Evolutionary conservation across 2,888 invertebrate species (phyloP).

Genomic region (Embidobia sp.): DNA sequence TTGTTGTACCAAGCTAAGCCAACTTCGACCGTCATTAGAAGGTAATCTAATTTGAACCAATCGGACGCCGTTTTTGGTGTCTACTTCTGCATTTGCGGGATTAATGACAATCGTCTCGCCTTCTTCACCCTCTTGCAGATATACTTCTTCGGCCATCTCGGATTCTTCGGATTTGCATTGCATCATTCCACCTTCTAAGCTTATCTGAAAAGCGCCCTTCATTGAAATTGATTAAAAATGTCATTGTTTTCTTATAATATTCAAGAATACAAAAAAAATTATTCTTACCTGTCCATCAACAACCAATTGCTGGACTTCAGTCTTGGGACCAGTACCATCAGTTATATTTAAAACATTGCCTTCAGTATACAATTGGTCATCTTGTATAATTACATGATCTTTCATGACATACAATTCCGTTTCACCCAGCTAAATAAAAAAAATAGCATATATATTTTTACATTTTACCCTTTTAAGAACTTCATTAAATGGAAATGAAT

Average conservation of each 20-base stretch:
- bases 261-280: too few relatives aligned
- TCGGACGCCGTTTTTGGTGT: slow-evolving; percentile 74
- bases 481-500: too few relatives aligned
- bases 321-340: slow-evolving; percentile 68
- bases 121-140: slow-evolving; percentile 74
- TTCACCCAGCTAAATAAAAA: slow-evolving; percentile 40
- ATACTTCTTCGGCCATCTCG: slow-evolving; percentile 75
- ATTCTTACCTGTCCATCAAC: slow-evolving; percentile 74
- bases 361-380: slow-evolving; percentile 77
- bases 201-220: slow-evolving; percentile 45
- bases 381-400: slow-evolving; percentile 82
- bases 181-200: slow-evolving; percentile 69
- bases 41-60: slow-evolving; percentile 79
- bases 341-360: slow-evolving; percentile 74
- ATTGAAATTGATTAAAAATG: too few relatives aligned
- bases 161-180: slow-evolving; percentile 74
- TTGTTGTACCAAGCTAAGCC: slow-evolving; percentile 78
- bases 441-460: too few relatives aligned
- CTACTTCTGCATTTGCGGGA: slow-evolving; percentile 72
- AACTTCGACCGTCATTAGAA: slow-evolving; percentile 74
- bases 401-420: slow-evolving; percentile 83
- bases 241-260: too few relatives aligned
- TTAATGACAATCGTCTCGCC: slow-evolving; percentile 74
- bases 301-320: slow-evolving; percentile 74
- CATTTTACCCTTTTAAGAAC: too few relatives aligned